Evolutionary conservation across 2,888 invertebrate genomes (phyloP), one percentile per base, ranked within the genome.

Genomic region (Anthophora plumipes): DNA sequence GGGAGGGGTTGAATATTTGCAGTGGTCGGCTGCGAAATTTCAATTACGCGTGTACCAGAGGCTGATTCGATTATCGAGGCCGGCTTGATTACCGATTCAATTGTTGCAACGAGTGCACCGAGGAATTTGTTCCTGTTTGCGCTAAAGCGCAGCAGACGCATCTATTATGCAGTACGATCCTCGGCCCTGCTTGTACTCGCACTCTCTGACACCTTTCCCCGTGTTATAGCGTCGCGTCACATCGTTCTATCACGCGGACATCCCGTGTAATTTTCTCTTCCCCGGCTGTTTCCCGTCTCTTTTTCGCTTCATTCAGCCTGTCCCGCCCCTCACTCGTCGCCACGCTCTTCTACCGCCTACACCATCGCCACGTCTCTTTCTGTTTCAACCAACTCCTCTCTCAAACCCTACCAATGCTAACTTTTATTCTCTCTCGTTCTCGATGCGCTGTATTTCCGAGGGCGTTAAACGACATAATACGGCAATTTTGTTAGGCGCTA

Each of bases 61-160:
- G 71, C 77, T 82, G 89, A 90, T 87, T 88, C 83, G 89, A 90
- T 90, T 90, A 90, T 90, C 87, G 82, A 75, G 77, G 67, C 82
- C 83, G 83, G 89, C 87, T 91, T 91, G 91, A 91, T 91, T 91
- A 91, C 90, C 89, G 91, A 90, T 90, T 91, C 91, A 90, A 91
- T 91, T 91, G 90, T 91, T 90, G 87, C 88, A 85, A 89, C 87
- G 90, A 88, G 89, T 86, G 85, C 88, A 80, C 75, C 85, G 89
- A 85, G 87, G 84, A 82, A 84, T 87, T 86, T 85, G 86, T 87
- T 89, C 86, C 85, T 86, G 86, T 90, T 90, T 89, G 90, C 85
- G 67, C 78, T 70, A 76, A 76, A 77, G 69, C 80, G 73, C 83
- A 75, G 64, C 80, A 83, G 73, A 68, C 77, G 85, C 78, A 89